phyloP scores from a whole-genome alignment of 2,113 vertebrate species.

The Hypocryptadius cinnamomeus region DNA sequence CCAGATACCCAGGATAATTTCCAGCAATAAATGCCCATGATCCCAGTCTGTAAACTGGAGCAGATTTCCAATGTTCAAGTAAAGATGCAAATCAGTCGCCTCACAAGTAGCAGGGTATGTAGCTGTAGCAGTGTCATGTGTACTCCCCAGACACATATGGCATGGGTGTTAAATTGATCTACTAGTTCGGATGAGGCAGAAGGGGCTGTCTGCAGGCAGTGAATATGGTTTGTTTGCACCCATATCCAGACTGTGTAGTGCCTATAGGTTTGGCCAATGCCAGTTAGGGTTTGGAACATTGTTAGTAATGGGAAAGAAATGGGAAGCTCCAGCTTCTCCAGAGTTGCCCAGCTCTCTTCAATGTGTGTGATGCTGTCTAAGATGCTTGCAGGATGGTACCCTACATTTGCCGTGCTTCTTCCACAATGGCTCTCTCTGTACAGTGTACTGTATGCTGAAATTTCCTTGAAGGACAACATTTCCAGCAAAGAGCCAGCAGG shows the following conservation, averaged over 20 bases:
- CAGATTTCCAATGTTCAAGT: neutral
- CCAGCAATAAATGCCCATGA: neutral
- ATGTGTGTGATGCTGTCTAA: neutral
- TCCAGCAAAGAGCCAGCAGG: neutral
- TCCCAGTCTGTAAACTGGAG: neutral
- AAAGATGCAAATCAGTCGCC: neutral
- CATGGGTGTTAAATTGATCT: neutral
- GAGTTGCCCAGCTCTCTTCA: neutral
- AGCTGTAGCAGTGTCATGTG: neutral
- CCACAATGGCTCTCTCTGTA: rapidly evolving
- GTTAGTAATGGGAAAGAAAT: neutral
- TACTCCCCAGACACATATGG: rapidly evolving
- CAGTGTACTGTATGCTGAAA: neutral
- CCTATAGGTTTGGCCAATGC: neutral
- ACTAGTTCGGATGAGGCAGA: neutral
- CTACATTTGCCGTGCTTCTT: rapidly evolving
- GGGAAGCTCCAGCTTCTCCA: neutral
- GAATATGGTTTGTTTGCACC: neutral
- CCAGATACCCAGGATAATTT: neutral
- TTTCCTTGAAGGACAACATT: neutral
- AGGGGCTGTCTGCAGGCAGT: neutral
- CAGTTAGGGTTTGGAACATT: neutral
- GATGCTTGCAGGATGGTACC: neutral
- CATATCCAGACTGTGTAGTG: neutral
- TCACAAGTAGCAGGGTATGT: neutral